A percentile compares a stretch with the other conserved stretches of the same genome.
These are phyloP conservation scores for Scophthalmus maximus DNA, from an alignment of 2,113 vertebrate species.

Conservation along the genomic window DNA sequence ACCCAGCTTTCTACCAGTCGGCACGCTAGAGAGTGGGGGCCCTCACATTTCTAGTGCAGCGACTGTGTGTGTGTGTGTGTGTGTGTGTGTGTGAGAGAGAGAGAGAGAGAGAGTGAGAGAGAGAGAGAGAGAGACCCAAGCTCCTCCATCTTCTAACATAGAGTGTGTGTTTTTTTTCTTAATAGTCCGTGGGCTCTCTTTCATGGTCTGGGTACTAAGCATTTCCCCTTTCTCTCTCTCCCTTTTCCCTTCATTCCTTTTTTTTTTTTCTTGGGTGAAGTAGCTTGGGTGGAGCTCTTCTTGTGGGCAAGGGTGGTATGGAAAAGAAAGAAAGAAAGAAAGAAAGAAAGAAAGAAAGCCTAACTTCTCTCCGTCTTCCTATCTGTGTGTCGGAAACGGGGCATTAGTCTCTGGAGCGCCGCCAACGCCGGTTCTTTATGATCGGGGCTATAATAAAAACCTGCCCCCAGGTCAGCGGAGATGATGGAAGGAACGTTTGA, in stretches of 20 bases:
- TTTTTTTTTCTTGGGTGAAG: conserved; percentile 36
- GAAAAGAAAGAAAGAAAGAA: conserved; percentile 10
- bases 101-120: background rate
- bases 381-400: conserved; percentile 65
- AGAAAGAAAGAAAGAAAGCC: conserved; percentile 20
- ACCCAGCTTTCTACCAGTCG: conserved; percentile 59
- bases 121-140: conserved; percentile 1
- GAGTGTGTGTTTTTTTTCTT: conserved; percentile 36
- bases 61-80: conserved; percentile 15
- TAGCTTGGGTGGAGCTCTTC: conserved; percentile 48
- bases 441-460: conserved; percentile 65
- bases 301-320: conserved; percentile 39
- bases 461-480: conserved; percentile 58
- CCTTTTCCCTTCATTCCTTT: conserved; percentile 14
- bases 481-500: conserved; percentile 64
- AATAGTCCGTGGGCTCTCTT: conserved; percentile 67
- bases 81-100: conserved; percentile 20
- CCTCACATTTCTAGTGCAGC: conserved; percentile 48
- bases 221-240: conserved; percentile 19
- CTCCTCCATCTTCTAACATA: conserved; percentile 56
- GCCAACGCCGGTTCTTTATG: conserved; percentile 61
- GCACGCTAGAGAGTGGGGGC: conserved; percentile 54
- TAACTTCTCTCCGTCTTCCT: conserved; percentile 38
- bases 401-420: conserved; percentile 61
- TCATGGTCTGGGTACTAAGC: conserved; percentile 62